phyloP scores from a whole-genome alignment of 2,113 vertebrate species.

The Mellivora capensis region DNA sequence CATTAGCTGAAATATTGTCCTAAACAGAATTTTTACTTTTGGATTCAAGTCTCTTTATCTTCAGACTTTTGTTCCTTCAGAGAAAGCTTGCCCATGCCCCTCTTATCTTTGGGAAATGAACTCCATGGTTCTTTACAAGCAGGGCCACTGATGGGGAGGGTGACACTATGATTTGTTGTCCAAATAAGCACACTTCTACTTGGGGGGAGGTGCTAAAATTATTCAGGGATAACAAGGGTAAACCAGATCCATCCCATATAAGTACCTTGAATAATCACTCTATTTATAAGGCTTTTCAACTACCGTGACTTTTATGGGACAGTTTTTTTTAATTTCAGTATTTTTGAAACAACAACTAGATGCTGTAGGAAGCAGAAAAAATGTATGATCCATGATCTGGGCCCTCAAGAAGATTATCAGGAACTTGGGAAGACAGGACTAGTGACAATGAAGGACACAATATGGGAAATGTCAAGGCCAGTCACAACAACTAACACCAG shows the following conservation, averaged over 20 bases:
- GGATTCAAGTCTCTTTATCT: background rate
- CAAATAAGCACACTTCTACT: background rate
- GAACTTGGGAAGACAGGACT: background rate
- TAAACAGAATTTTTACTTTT: background rate
- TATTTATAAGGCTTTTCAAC: background rate
- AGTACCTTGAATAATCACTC: background rate
- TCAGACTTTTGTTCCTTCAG: background rate
- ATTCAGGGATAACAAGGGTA: background rate
- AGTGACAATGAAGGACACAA: background rate
- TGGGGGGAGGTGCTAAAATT: background rate
- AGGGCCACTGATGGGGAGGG: background rate
- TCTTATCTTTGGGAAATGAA: background rate
- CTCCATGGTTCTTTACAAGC: background rate
- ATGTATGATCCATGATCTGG: background rate
- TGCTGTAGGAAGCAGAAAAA: background rate
- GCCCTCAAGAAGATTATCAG: background rate
- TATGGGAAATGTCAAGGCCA: background rate
- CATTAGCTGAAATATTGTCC: slow-evolving; percentile 29
- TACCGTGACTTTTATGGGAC: background rate
- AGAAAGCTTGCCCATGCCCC: background rate
- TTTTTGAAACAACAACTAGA: background rate
- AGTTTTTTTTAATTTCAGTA: background rate
- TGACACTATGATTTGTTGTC: background rate
- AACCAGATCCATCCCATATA: background rate
- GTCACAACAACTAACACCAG: background rate